A percentile compares a stretch with the other conserved stretches of the same genome.
These are phyloP conservation scores for Parotia lawesii DNA, from an alignment of 2,113 vertebrate species.

Conservation along the genomic window DNA sequence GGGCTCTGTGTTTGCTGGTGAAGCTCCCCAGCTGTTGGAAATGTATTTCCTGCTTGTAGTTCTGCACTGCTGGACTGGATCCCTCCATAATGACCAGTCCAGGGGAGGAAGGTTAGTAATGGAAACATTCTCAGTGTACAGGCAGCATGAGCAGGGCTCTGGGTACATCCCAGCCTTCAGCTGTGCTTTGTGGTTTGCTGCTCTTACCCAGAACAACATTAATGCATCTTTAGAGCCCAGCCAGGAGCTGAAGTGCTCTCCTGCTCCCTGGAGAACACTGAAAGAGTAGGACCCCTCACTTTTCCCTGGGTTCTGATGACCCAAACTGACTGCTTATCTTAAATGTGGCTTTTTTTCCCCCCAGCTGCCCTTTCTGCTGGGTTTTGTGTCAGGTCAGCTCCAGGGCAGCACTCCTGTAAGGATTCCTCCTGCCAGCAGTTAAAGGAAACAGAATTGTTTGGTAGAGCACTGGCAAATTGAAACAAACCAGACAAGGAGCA, in stretches of 20 bases:
- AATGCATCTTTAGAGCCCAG: not conserved
- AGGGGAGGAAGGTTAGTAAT: not conserved
- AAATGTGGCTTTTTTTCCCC: not conserved
- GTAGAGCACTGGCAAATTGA: not conserved
- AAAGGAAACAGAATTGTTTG: not conserved
- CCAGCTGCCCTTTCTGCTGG: not conserved
- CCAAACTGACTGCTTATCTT: not conserved
- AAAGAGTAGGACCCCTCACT: not conserved
- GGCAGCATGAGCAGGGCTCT: not conserved
- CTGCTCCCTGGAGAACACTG: not conserved
- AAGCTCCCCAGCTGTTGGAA: not conserved
- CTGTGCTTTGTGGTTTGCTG: not conserved
- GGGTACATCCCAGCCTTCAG: not conserved
- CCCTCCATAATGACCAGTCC: not conserved
- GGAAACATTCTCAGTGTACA: not conserved
- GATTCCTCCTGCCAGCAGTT: not conserved
- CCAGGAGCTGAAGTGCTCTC: not conserved
- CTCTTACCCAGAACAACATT: not conserved
- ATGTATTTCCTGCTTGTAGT: not conserved
- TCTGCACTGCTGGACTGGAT: not conserved
- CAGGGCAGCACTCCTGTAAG: not conserved
- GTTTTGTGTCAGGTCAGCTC: not conserved
- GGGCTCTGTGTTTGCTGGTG: not conserved
- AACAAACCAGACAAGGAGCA: not conserved
- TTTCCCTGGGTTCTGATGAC: not conserved